phyloP scores from a whole-genome alignment of 2,113 vertebrate species.

The Paramisgurnus dabryanus region DNA sequence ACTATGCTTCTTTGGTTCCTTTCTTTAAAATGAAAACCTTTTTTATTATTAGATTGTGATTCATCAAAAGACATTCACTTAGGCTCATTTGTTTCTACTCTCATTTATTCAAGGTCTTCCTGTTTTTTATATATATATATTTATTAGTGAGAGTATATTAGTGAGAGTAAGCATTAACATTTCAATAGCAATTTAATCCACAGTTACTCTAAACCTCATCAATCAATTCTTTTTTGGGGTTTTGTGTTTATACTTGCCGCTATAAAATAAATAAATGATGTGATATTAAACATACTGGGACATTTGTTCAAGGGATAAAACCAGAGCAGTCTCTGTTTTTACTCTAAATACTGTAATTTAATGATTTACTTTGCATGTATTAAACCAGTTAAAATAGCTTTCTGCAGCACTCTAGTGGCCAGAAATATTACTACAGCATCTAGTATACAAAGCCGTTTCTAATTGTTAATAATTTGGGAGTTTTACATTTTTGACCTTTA shows the following conservation, averaged over 20 bases:
- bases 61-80: constrained; percentile 10
- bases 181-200: neutral
- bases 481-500: neutral
- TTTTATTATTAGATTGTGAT: neutral
- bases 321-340: neutral
- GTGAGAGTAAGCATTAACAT: neutral
- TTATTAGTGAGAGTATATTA: too few species aligned
- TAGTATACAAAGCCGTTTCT: neutral
- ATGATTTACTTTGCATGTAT: constrained; percentile 10
- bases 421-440: constrained; percentile 67
- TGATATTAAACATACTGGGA: neutral
- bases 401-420: constrained; percentile 83
- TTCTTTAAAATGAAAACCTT: neutral
- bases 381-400: constrained; percentile 58
- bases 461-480: neutral
- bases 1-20: constrained; percentile 1
- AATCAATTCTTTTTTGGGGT: neutral
- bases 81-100: neutral
- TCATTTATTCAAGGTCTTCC: neutral
- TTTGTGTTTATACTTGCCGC: neutral
- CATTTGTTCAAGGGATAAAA: neutral
- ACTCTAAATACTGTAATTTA: constrained; percentile 1
- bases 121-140: neutral
- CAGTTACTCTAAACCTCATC: neutral
- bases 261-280: neutral